Conservation (phyloP, 2,888 invertebrate species). For the Heteromyza rotundicornis region DNA sequence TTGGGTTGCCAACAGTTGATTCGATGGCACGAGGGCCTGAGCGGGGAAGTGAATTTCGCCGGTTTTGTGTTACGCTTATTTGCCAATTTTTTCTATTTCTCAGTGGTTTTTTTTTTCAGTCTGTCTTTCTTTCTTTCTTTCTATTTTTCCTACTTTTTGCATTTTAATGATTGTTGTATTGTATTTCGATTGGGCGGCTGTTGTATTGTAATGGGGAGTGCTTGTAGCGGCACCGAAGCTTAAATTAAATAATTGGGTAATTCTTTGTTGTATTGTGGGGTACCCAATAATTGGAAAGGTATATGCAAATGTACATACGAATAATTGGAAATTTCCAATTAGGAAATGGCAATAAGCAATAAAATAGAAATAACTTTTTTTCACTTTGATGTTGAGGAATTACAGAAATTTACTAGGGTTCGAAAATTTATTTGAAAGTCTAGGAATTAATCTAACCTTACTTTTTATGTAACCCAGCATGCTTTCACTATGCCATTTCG, state of each 20-base stretch:
- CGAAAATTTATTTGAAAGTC: no score
- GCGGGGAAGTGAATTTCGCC: conserved; percentile 23
- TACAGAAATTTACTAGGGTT: no score
- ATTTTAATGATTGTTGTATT: conserved; percentile 41
- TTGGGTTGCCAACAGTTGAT: neutral
- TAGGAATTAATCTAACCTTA: no score
- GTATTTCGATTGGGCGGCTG: conserved; percentile 28
- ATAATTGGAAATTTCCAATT: conserved; percentile 16
- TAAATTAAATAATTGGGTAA: conserved; percentile 60
- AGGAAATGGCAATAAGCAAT: conserved; percentile 9
- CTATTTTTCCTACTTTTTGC: conserved; percentile 19
- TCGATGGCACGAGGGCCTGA: no score
- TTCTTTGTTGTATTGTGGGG: conserved; percentile 18
- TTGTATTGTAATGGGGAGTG: conserved; percentile 23
- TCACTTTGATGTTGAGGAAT: no score
- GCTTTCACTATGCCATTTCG: no score
- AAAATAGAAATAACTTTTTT: no score
- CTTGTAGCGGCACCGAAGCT: conserved; percentile 50
- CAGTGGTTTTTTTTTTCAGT: conserved; percentile 14
- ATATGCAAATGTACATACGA: no score
- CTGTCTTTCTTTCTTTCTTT: conserved; percentile 36
- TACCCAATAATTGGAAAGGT: no score
- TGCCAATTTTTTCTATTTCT: conserved; percentile 48
- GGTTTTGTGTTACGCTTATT: conserved; percentile 58
- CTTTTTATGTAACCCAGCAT: no score